A percentile compares a stretch with the other conserved stretches of the same genome.
Conservation (phyloP, 2,797 vertebrate genomes). For the Apogon hyalosoma region DNA sequence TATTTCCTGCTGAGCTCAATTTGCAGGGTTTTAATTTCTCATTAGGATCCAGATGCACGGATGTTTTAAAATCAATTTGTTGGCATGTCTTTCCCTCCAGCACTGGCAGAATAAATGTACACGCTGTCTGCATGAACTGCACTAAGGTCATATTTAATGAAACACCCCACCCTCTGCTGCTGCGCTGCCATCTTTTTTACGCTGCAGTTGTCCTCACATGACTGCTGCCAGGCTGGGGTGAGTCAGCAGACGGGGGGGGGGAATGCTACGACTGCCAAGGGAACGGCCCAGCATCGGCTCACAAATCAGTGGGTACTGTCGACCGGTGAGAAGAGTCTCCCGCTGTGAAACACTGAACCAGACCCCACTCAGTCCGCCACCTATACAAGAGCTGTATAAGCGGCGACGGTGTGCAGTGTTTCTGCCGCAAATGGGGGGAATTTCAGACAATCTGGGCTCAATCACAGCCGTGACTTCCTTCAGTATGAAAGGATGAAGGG, state of each 20-base stretch:
- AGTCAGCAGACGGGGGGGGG: slow-evolving; percentile 42
- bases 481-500: slow-evolving; percentile 2
- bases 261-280: slow-evolving; percentile 37
- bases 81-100: slow-evolving; percentile 52
- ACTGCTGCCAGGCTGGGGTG: slow-evolving; percentile 45
- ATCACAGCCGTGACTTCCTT: slow-evolving; percentile 12
- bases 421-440: slow-evolving; percentile 4
- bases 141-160: slow-evolving; percentile 71
- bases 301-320: slow-evolving; percentile 60
- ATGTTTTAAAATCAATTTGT: slow-evolving; percentile 64
- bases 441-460: slow-evolving; percentile 15
- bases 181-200: slow-evolving; percentile 21
- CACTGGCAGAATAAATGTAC: slow-evolving; percentile 46
- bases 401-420: slow-evolving; percentile 11
- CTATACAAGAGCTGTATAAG: slow-evolving; percentile 40
- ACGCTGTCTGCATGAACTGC: slow-evolving; percentile 37
- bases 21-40: slow-evolving; percentile 54
- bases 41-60: slow-evolving; percentile 56
- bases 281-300: slow-evolving; percentile 40
- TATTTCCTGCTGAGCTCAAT: slow-evolving; percentile 57
- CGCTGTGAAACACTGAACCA: slow-evolving; percentile 39
- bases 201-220: slow-evolving; percentile 59
- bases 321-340: slow-evolving; percentile 41
- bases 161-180: slow-evolving; percentile 39
- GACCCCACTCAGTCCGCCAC: slow-evolving; percentile 24